Base-by-base conservation (phyloP, 2,797 vertebrate genomes). In the Labroides dimidiatus region DNA sequence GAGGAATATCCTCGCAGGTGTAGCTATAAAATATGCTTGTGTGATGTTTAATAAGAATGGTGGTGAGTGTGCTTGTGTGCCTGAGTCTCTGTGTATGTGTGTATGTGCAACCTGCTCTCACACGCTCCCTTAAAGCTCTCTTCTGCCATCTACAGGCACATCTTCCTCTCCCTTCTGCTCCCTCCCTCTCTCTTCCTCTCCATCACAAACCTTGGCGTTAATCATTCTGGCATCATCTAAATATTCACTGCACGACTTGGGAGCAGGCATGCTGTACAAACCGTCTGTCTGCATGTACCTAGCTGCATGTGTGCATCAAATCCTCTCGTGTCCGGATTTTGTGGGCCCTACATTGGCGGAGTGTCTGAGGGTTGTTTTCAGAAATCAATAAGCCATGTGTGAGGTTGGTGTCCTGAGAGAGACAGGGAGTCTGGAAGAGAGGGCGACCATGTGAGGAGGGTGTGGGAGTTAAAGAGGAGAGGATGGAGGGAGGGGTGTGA, bases 61-160 rank as follows among this genome's bases (percentile, higher is more conserved):
- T 39, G 39, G 53, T 65, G 39, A 50, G 52, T n/a, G 37, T 66
- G 43, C 33, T 14, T 45, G 16, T 69, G 30, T 27, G 45, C 42
- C 36, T 61, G 55, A 56, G 57, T 57, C 59, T 63, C 41, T 64
- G 57, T 39, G 58, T 20, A 53, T 64, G 44, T 39, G 58, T 20
- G 55, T 63, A 55, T 62, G 52, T 58, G 53, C 41, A 62, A 67
- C 58, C 61, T 56, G 54, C 74, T 75, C 60, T 64, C 56, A 61
- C 62, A 63, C 37, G 41, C 52, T 83, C 67, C 90, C 88, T 86
- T 84, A 64, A 82, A 92, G 91, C 89, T 53, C 90, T 92, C 90
- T 93, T 85, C 89, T 90, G 91, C 90, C 92, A 91, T 92, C 90
- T 93, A 88, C 88, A 93, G 91, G 89, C 89, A 57, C 79, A 66